Base-by-base conservation (phyloP, 2,113 vertebrate genomes). In the human (Homo sapiens) region DNA sequence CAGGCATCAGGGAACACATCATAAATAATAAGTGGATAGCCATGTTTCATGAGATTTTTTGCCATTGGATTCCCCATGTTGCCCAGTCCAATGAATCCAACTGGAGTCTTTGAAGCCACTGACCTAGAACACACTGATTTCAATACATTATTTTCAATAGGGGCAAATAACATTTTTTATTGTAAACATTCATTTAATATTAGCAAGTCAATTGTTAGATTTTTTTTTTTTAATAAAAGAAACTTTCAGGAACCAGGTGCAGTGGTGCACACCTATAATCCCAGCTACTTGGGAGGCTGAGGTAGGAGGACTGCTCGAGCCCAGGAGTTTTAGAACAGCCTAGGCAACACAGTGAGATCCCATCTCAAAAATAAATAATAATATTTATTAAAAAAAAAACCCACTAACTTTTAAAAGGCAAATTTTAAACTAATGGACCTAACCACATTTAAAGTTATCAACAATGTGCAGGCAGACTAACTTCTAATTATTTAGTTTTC, bases 11-110 rank as follows among this genome's bases (percentile, higher is more conserved):
- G 99, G 98, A 99, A 99, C 25, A 99, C 98, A 98, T 99, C 99
- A 61, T 99, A 99, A 66, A 99, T 99, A 97, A 99, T 98, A 92
- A 99, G 98, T 20, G 99, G 99, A 97, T 99, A 99, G 96, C 99
- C 99, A 32, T 99, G 99, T 97, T 99, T 99, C 97, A 99, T 97
- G 97, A 99, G 98, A 97, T 99, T 99, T 99, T 99, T 99, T 90
- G 99, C 99, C 99, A 99, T 99, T 96, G 99, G 99, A 98, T 99
- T 99, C 95, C 99, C 99, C 99, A 99, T 99, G 96, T 99, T 99
- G 90, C 99, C 99, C 98, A 99, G 98, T 72, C 99, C 99, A 98
- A 99, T 87, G 97, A 99, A 99, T 97, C 99, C 99, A 98, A 99
- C 99, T 50, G 99, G 99, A 85, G 99, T 99, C 98, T 99, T 99